A percentile compares a stretch with the other conserved stretches of the same genome.
phyloP scores from a whole-genome alignment of 2,888 invertebrate genomes.

The Therioaphis trifolii region DNA sequence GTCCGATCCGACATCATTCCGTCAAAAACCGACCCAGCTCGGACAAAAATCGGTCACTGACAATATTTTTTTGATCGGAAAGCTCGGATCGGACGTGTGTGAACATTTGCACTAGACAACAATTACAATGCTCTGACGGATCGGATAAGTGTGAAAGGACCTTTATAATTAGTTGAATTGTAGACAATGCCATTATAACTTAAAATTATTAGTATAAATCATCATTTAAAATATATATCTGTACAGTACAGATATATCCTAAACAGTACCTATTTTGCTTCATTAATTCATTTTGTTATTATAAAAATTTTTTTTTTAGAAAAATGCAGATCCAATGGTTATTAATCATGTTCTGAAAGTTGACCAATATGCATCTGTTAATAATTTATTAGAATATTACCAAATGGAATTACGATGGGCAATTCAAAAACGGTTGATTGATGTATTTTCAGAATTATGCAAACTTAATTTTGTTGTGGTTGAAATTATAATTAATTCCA shows the following conservation, averaged over 20 bases:
- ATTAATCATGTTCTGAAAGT: constrained; percentile 80
- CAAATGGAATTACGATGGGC: constrained; percentile 95
- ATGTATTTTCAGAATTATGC: constrained; percentile 90
- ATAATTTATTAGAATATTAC: constrained; percentile 89
- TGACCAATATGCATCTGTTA: constrained; percentile 81
- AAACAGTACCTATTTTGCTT: constrained; percentile 36
- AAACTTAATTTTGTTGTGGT: constrained; percentile 84
- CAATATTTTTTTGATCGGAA: too few relatives aligned
- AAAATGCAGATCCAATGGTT: constrained; percentile 90
- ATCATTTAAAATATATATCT: too few relatives aligned
- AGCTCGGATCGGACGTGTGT: constrained; percentile 4
- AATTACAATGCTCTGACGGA: background rate
- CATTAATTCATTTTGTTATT: background rate
- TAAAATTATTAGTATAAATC: too few relatives aligned
- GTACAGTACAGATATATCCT: background rate
- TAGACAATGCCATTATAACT: too few relatives aligned
- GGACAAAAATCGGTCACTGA: too few relatives aligned
- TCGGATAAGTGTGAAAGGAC: too few relatives aligned
- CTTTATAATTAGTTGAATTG: too few relatives aligned
- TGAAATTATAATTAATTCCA: constrained; percentile 85
- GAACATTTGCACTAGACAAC: constrained; percentile 7
- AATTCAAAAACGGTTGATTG: constrained; percentile 81
- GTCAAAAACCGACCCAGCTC: background rate
- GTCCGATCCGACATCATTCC: constrained; percentile 5
- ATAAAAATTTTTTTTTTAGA: constrained; percentile 73